Percentiles rank a stretch among this genome's conserved stretches.
Conservation (phyloP, 2,888 invertebrate genomes). For the Leuctra nigra region DNA sequence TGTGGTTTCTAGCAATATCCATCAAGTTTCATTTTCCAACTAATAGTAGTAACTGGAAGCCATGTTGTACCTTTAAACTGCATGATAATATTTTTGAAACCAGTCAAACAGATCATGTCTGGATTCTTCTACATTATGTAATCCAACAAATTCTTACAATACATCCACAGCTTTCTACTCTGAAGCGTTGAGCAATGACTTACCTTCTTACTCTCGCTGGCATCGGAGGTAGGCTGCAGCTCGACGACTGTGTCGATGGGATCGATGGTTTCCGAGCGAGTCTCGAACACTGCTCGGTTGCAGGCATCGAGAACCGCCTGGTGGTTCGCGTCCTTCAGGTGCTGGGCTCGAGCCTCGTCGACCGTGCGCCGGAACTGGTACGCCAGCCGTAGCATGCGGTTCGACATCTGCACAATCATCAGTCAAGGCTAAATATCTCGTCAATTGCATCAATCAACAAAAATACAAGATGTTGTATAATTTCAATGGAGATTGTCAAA, state of each 20-base stretch:
- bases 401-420: conserved; percentile 49
- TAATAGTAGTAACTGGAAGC: too few relatives aligned
- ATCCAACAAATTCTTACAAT: too few relatives aligned
- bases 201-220: conserved; percentile 67
- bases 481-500: too few relatives aligned
- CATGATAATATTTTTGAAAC: too few relatives aligned
- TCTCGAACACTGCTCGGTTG: conserved; percentile 31
- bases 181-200: conserved; percentile 22
- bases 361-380: conserved; percentile 64
- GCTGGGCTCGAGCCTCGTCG: conserved; percentile 63
- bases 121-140: too few relatives aligned
- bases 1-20: too few relatives aligned
- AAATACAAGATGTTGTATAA: too few relatives aligned
- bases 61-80: too few relatives aligned
- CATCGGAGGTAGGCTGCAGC: conserved; percentile 50
- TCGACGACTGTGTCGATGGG: conserved; percentile 47
- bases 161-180: background rate
- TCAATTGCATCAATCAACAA: too few relatives aligned
- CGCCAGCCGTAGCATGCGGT: conserved; percentile 58
- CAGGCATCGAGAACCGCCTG: conserved; percentile 57
- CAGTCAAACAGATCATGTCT: too few relatives aligned
- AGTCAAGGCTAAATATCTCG: too few relatives aligned
- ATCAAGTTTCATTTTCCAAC: too few relatives aligned
- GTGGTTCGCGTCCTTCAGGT: conserved; percentile 42
- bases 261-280: conserved; percentile 35